A percentile compares a stretch with the other conserved stretches of the same genome.
Conservation (phyloP, 2,888 invertebrate species). For the Caenorhabditis virilis region DNA sequence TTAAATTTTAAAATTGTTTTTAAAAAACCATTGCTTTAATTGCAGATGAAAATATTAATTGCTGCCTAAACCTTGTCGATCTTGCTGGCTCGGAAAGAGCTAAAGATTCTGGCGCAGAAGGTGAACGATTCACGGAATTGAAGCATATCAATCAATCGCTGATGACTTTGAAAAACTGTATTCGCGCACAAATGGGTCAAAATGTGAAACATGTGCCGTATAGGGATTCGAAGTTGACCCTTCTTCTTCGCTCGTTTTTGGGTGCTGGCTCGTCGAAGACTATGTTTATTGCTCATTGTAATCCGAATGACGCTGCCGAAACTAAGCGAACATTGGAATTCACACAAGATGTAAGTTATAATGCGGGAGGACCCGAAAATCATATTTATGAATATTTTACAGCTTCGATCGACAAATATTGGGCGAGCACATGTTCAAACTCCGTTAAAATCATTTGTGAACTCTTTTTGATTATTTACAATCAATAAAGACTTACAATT, state of each 20-base stretch:
- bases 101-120: slow-evolving; percentile 65
- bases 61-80: slow-evolving; percentile 81
- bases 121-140: slow-evolving; percentile 78
- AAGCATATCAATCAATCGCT: slow-evolving; percentile 80
- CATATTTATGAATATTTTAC: slow-evolving; percentile 1
- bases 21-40: no score
- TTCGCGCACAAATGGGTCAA: slow-evolving; percentile 60
- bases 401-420: slow-evolving; percentile 24
- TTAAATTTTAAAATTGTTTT: no score
- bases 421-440: slow-evolving; percentile 10
- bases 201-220: slow-evolving; percentile 85
- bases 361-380: neutral
- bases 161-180: slow-evolving; percentile 41
- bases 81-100: slow-evolving; percentile 84
- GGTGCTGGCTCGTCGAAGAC: slow-evolving; percentile 87
- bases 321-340: slow-evolving; percentile 85
- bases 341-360: slow-evolving; percentile 75
- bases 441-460: neutral
- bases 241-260: slow-evolving; percentile 83
- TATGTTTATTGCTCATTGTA: slow-evolving; percentile 88
- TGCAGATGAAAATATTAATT: slow-evolving; percentile 28
- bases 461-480: neutral
- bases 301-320: slow-evolving; percentile 83
- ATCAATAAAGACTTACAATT: slow-evolving; percentile 74
- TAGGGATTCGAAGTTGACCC: slow-evolving; percentile 86